Conservation (phyloP, 1,140 invertebrate species). For the Choristoneura fumiferana region DNA sequence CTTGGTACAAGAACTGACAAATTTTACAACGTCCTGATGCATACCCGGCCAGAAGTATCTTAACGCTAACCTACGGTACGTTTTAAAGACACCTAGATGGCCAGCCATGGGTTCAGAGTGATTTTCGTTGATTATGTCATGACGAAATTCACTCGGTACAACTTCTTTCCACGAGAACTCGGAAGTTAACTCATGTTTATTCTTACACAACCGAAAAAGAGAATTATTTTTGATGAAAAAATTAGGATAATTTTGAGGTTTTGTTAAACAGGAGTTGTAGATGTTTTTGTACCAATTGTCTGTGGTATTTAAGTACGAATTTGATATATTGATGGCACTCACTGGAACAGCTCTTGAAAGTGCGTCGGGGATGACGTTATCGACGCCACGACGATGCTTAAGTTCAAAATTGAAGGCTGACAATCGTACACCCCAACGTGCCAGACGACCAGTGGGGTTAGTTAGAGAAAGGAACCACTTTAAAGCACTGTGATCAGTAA, state of each 20-base stretch:
- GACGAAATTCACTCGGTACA: constrained; percentile 12
- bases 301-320: not conserved
- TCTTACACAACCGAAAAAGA: constrained; percentile 5
- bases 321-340: not conserved
- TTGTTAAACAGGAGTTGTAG: not conserved
- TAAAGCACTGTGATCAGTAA: no score
- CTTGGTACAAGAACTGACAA: not conserved
- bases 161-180: no score
- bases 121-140: not conserved
- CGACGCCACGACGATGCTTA: no score
- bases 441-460: constrained; percentile 25
- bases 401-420: no score
- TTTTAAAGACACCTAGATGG: constrained; percentile 15
- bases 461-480: constrained; percentile 31
- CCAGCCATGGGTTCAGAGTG: no score
- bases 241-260: constrained; percentile 20
- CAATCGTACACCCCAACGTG: constrained; percentile 21
- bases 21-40: no score
- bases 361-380: no score
- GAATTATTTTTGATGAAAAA: constrained; percentile 18
- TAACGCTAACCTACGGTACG: not conserved
- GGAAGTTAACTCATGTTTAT: not conserved
- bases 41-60: no score
- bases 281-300: constrained; percentile 17
- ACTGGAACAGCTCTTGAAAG: constrained; percentile 1